These are phyloP conservation scores for Pygoscelis antarcticus DNA, from an alignment of 2,113 vertebrate genomes.

Conservation along the genomic window DNA sequence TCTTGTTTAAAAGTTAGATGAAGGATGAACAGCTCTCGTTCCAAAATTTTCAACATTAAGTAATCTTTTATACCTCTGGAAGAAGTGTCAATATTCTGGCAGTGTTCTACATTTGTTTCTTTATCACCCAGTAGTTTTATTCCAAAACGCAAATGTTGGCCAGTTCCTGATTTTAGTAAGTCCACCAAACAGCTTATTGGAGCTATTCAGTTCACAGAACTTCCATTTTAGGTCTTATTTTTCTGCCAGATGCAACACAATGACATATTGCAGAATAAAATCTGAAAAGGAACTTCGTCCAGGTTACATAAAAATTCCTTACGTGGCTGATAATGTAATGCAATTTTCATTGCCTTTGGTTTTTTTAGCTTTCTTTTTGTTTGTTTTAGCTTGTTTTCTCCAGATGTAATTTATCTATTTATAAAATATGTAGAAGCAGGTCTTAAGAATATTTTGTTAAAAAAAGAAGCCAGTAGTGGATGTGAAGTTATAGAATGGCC, in stretches of 20 bases:
- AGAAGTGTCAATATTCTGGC: not conserved
- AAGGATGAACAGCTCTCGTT: not conserved
- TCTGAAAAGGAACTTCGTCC: not conserved
- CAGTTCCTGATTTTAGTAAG: not conserved
- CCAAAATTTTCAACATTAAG: not conserved
- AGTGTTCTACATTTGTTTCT: not conserved
- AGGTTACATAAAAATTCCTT: conserved; percentile 23
- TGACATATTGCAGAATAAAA: conserved; percentile 29
- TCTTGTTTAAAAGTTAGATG: not conserved
- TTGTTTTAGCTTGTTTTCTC: conserved; percentile 29
- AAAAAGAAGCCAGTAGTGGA: not conserved
- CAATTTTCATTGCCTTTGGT: not conserved
- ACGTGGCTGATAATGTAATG: not conserved
- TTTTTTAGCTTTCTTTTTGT: not conserved
- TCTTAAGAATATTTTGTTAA: not conserved
- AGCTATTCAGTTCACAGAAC: not conserved
- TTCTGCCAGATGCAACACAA: not conserved
- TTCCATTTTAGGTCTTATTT: not conserved
- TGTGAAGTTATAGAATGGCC: not conserved
- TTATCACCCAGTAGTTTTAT: not conserved
- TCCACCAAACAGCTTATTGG: not conserved
- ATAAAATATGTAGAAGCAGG: not conserved
- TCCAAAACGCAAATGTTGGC: not conserved
- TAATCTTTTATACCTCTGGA: not conserved
- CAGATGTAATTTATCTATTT: conserved; percentile 4